Evolutionary conservation across 2,113 vertebrate species (phyloP).

Genomic region (human): DNA sequence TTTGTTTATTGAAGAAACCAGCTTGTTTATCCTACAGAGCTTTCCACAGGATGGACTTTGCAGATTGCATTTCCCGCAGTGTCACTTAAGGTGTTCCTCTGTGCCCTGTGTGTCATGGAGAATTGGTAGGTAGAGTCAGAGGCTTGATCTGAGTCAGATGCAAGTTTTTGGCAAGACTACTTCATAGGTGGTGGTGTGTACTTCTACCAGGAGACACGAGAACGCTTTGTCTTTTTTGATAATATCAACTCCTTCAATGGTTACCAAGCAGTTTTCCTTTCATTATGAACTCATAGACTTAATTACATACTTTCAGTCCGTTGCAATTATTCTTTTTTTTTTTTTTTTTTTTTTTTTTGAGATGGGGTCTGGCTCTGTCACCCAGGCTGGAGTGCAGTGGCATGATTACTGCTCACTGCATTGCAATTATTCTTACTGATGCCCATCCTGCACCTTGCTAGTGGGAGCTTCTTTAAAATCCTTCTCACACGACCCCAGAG

Average conservation of each 20-base stretch:
- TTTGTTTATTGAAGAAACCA: not conserved
- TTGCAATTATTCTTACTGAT: not conserved
- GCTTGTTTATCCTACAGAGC: not conserved
- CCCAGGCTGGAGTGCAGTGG: too few species aligned
- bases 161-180: not conserved
- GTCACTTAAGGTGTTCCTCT: not conserved
- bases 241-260: not conserved
- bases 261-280: not conserved
- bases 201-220: not conserved
- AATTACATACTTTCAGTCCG: not conserved
- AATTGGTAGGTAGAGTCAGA: not conserved
- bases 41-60: not conserved
- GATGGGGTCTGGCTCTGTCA: too few species aligned
- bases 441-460: not conserved
- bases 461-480: not conserved
- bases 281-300: not conserved
- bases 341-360: too few species aligned
- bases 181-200: not conserved
- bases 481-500: not conserved
- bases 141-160: not conserved
- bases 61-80: not conserved
- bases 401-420: not conserved
- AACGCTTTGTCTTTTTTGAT: not conserved
- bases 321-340: too few species aligned
- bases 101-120: not conserved